Evolutionary conservation across 2,888 invertebrate species (phyloP), one percentile per base, ranked within the genome.

Genomic region (Hirtodrosophila alboralis): DNA sequence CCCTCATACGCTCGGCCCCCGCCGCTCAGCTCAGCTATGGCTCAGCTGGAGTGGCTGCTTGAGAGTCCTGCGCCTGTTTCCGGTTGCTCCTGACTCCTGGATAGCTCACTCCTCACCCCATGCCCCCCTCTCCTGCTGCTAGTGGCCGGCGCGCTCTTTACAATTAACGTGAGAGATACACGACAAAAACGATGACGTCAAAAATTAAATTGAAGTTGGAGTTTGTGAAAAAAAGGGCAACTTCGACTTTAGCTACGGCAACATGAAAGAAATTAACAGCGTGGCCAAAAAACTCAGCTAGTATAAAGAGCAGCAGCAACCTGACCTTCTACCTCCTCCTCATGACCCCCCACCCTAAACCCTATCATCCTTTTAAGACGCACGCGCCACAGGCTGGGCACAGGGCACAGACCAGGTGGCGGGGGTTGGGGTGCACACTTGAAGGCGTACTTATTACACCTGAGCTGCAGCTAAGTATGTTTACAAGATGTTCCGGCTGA

Each of bases 401-500:
- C 47, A 37, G 26, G 6, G 23, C 30, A 10, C n/a, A n/a, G n/a
- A n/a, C n/a, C n/a, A n/a, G n/a, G 33, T 14, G 10, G 8, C 3
- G 18, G 1, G 5, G n/a, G 8, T 1, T 5, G 28, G n/a, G n/a
- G n/a, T n/a, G 58, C 66, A 38, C 75, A 81, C 79, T 79, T 80
- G 60, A 85, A 75, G 79, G 79, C 59, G 66, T 65, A 80, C 79
- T 80, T 80, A 80, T 80, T 80, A 80, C 79, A 80, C 79, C 79
- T 80, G 79, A 80, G 79, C 85, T 80, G 79, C 79, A 85, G 83
- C 84, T 80, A 80, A 80, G 79, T 80, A 85, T 80, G 79, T 80
- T 80, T 80, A 80, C 79, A 80, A 80, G 79, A 80, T 83, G 79
- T 80, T 80, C 54, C 66, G 69, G 75, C 72, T 64, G 70, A 71